Conservation (phyloP, 2,113 vertebrate species). For the Paramormyrops kingsleyae region DNA sequence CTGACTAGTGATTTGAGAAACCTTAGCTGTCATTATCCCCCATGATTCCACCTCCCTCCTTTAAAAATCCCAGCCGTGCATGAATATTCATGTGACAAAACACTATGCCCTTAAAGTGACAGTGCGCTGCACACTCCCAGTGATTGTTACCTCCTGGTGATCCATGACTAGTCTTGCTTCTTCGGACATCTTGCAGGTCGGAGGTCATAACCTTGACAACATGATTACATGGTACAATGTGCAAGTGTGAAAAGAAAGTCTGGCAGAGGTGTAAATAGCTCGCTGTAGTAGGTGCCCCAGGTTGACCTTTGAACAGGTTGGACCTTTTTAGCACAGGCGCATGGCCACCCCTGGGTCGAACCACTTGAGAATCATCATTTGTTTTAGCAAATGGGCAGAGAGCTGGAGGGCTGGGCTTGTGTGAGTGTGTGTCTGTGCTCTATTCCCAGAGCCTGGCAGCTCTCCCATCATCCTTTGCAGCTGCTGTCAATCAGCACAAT, state of each 20-base stretch:
- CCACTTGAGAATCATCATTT: not conserved
- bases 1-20: not conserved
- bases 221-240: not conserved
- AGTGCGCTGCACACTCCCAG: not conserved
- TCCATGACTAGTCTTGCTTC: not conserved
- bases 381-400: not conserved
- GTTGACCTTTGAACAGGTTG: not conserved
- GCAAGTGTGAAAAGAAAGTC: not conserved
- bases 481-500: not conserved
- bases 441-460: not conserved
- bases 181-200: not conserved
- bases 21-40: not conserved
- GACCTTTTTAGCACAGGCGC: not conserved
- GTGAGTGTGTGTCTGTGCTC: not conserved
- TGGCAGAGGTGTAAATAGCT: not conserved
- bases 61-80: not conserved
- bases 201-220: not conserved
- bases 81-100: not conserved
- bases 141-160: not conserved
- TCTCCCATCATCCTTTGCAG: not conserved
- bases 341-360: not conserved
- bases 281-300: not conserved
- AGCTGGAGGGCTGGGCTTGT: not conserved
- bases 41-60: not conserved
- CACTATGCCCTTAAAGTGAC: not conserved